phyloP scores from a whole-genome alignment of 2,888 invertebrate species.

The Agrotis puta region DNA sequence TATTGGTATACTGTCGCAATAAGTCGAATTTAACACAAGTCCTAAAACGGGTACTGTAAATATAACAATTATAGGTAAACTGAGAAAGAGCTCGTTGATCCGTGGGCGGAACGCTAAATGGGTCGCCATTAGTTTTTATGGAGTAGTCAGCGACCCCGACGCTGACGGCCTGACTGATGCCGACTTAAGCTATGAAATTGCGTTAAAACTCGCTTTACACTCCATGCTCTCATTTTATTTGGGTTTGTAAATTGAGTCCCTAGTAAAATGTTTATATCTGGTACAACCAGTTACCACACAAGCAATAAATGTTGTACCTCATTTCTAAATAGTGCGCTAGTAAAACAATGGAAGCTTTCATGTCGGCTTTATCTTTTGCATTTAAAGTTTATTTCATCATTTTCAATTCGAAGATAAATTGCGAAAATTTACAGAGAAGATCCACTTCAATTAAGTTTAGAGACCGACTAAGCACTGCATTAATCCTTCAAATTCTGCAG shows the following conservation, averaged over 20 bases:
- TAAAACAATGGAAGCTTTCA: neutral
- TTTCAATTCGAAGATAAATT: conserved; percentile 26
- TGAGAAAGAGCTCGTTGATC: conserved; percentile 65
- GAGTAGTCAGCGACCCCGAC: conserved; percentile 70
- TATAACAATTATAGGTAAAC: conserved; percentile 63
- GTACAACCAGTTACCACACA: conserved; percentile 8
- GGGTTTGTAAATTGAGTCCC: conserved; percentile 12
- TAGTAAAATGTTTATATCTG: conserved; percentile 25
- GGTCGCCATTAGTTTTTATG: conserved; percentile 81
- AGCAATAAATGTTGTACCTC: neutral
- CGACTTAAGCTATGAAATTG: conserved; percentile 71
- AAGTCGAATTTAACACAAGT: neutral
- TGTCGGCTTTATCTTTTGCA: neutral
- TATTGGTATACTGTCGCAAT: conserved; percentile 1
- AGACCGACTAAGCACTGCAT: conserved; percentile 59
- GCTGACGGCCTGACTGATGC: conserved; percentile 65
- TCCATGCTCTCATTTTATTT: conserved; percentile 39
- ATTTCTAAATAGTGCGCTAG: neutral
- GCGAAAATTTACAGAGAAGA: conserved; percentile 38
- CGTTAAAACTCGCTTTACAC: conserved; percentile 66
- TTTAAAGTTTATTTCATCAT: conserved; percentile 5
- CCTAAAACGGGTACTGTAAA: conserved; percentile 42
- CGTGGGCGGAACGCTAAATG: conserved; percentile 69
- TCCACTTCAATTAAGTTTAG: conserved; percentile 54
- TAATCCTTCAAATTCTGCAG: conserved; percentile 65